Evolutionary conservation across 2,113 vertebrate species (phyloP).

Genomic region (Anas platyrhynchos): DNA sequence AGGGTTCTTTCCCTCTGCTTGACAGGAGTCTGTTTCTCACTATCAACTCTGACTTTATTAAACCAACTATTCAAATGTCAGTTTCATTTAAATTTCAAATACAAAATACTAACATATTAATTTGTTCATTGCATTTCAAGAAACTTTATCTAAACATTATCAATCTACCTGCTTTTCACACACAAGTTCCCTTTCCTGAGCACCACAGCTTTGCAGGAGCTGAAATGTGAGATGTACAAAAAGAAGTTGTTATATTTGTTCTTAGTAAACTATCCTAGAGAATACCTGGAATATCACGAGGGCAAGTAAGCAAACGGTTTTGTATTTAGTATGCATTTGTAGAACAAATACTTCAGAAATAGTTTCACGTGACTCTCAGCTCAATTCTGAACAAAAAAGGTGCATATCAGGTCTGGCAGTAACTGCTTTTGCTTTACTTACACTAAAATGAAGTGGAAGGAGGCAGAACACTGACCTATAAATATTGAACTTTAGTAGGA

Average conservation of each 20-base stretch:
- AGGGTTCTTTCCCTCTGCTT: background rate
- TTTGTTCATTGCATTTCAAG: background rate
- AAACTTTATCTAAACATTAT: background rate
- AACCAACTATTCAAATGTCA: background rate
- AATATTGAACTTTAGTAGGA: background rate
- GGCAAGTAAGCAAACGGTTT: background rate
- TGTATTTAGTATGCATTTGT: background rate
- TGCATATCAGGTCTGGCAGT: background rate
- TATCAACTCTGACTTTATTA: fast-evolving
- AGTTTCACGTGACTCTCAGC: background rate
- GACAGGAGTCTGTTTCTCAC: background rate
- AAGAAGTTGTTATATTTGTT: background rate
- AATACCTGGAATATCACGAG: background rate
- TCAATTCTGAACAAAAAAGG: background rate
- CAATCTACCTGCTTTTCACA: background rate
- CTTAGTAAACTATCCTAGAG: background rate
- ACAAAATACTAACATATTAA: background rate
- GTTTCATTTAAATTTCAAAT: no score
- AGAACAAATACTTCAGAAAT: background rate
- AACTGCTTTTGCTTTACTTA: background rate
- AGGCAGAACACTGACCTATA: conserved; percentile 23
- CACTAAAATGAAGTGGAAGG: conserved; percentile 1
- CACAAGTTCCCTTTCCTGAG: background rate
- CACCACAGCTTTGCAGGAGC: background rate
- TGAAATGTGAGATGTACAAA: background rate